Conservation (phyloP, 2,888 invertebrate species). For the Aspidapion aeneum region DNA sequence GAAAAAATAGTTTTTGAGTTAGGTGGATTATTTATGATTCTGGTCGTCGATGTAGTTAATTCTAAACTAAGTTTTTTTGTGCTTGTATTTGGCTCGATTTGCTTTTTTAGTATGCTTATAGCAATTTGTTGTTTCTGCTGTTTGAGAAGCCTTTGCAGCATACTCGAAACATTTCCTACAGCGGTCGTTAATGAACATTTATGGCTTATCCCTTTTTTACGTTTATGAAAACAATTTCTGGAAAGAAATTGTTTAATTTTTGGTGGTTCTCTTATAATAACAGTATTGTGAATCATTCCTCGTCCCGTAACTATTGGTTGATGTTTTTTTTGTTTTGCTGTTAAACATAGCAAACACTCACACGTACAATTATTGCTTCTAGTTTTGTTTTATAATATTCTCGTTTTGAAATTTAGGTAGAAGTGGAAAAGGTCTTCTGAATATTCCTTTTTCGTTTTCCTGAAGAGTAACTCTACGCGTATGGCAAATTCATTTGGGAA, state of each 20-base stretch:
- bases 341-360: background rate
- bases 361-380: background rate
- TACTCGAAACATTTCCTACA: background rate
- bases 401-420: background rate
- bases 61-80: background rate
- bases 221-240: background rate
- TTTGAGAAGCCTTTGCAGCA: background rate
- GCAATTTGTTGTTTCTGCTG: background rate
- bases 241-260: background rate
- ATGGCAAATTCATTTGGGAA: background rate
- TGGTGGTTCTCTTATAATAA: background rate
- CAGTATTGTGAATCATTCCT: background rate
- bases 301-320: background rate
- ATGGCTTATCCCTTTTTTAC: background rate
- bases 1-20: background rate
- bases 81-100: background rate
- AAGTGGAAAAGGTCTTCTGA: background rate
- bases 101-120: background rate
- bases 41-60: background rate
- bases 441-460: background rate
- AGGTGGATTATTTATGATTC: background rate
- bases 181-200: background rate
- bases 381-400: background rate
- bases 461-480: background rate
- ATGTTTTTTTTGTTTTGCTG: background rate